A percentile compares a stretch with the other conserved stretches of the same genome.
These are phyloP conservation scores for Steinernema scapterisci DNA, from an alignment of 2,888 invertebrate species.

Conservation along the genomic window DNA sequence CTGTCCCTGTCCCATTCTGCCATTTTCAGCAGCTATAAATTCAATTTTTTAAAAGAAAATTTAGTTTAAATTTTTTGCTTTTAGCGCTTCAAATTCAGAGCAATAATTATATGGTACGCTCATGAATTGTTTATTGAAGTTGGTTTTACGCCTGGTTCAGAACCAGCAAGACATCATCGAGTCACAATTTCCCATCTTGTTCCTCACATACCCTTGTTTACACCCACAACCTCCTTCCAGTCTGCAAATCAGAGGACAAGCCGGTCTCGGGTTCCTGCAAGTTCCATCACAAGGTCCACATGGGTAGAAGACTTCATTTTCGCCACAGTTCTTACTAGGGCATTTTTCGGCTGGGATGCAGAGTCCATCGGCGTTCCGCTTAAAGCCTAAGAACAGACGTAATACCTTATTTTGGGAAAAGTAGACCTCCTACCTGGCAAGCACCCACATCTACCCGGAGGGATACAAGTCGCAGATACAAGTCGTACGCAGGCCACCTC, in stretches of 20 bases:
- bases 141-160: too few relatives aligned
- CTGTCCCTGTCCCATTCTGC: too few relatives aligned
- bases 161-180: too few relatives aligned
- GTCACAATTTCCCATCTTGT: too few relatives aligned
- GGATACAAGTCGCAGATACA: neutral
- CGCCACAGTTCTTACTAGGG: too few relatives aligned
- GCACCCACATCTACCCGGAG: neutral
- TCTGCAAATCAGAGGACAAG: neutral
- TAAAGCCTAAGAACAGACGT: neutral
- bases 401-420: too few relatives aligned
- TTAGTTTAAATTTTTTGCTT: too few relatives aligned
- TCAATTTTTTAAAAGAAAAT: too few relatives aligned
- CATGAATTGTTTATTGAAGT: too few relatives aligned
- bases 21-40: too few relatives aligned
- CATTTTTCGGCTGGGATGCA: neutral
- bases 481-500: neutral
- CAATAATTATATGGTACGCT: too few relatives aligned
- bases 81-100: too few relatives aligned
- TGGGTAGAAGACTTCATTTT: neutral
- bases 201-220: neutral
- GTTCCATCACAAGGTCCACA: slow-evolving; percentile 10
- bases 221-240: neutral
- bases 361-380: neutral
- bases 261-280: neutral
- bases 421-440: neutral